Percentiles rank a stretch among this genome's conserved stretches.
phyloP scores from a whole-genome alignment of 2,797 vertebrate genomes.

The Coccyzus lansbergi region DNA sequence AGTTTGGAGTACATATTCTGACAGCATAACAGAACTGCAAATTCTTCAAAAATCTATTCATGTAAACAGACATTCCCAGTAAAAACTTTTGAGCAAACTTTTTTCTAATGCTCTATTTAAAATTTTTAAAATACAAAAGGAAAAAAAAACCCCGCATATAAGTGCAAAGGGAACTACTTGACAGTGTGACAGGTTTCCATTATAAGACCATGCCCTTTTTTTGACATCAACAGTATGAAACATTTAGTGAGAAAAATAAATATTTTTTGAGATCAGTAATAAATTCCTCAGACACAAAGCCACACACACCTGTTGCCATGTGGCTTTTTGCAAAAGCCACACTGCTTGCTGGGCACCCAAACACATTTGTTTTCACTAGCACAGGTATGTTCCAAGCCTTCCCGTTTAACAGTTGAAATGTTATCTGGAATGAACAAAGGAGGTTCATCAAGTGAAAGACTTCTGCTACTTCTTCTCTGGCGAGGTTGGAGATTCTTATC shows the following conservation, averaged over 20 bases:
- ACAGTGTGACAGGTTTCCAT: not conserved
- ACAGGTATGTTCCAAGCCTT: slow-evolving; percentile 78
- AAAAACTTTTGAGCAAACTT: not conserved
- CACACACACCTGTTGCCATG: slow-evolving; percentile 93
- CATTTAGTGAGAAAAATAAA: not conserved
- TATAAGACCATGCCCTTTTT: not conserved
- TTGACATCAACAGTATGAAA: not conserved
- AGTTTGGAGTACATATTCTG: not conserved
- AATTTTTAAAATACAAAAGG: not conserved
- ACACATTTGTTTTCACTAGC: slow-evolving; percentile 80
- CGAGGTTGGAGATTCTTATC: slow-evolving; percentile 87
- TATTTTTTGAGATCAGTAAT: not conserved
- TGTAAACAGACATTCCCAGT: not conserved
- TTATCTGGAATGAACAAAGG: slow-evolving; percentile 97
- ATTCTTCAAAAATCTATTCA: not conserved
- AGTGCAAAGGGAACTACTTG: not conserved
- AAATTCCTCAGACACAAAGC: slow-evolving; percentile 11
- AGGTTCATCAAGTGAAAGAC: slow-evolving; percentile 93
- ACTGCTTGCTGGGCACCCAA: slow-evolving; percentile 95
- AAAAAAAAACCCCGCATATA: no score
- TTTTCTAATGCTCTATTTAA: not conserved
- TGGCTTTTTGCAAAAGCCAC: slow-evolving; percentile 94
- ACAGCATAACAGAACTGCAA: not conserved
- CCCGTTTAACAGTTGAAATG: slow-evolving; percentile 89
- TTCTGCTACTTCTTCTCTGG: slow-evolving; percentile 87